phyloP scores from a whole-genome alignment of 2,888 invertebrate species.

The Pterostichus niger region DNA sequence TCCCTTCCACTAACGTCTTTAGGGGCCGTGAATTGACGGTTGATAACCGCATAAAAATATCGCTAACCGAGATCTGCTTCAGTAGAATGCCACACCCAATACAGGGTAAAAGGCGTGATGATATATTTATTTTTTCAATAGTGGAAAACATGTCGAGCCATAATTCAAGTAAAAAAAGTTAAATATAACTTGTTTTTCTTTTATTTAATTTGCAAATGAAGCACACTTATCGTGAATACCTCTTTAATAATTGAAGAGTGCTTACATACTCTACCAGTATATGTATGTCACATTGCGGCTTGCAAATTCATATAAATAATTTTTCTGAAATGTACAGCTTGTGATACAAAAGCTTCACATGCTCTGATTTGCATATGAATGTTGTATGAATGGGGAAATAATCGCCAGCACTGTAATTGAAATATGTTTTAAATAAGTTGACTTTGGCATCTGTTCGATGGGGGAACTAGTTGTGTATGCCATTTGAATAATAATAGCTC shows the following conservation, averaged over 20 bases:
- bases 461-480: conserved; percentile 7
- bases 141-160: too few species aligned
- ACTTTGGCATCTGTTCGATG: conserved; percentile 34
- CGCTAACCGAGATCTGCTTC: too few species aligned
- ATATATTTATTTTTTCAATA: too few species aligned
- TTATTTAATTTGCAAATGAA: neutral
- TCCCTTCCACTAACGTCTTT: too few species aligned
- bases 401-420: conserved; percentile 30
- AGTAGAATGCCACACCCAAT: too few species aligned
- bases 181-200: neutral
- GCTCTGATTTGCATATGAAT: conserved; percentile 44
- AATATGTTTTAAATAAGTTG: conserved; percentile 36
- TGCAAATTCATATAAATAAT: conserved; percentile 24
- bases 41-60: too few species aligned
- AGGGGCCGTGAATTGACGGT: too few species aligned
- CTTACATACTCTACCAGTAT: neutral
- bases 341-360: conserved; percentile 6
- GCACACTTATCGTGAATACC: neutral
- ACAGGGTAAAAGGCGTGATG: too few species aligned
- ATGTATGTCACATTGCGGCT: conserved; percentile 15
- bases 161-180: too few species aligned
- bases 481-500: conserved; percentile 21
- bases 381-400: conserved; percentile 46
- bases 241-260: conserved; percentile 19
- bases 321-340: conserved; percentile 24